Base-by-base conservation (phyloP, 2,888 invertebrate species). In the Eugnorisma glareosa region DNA sequence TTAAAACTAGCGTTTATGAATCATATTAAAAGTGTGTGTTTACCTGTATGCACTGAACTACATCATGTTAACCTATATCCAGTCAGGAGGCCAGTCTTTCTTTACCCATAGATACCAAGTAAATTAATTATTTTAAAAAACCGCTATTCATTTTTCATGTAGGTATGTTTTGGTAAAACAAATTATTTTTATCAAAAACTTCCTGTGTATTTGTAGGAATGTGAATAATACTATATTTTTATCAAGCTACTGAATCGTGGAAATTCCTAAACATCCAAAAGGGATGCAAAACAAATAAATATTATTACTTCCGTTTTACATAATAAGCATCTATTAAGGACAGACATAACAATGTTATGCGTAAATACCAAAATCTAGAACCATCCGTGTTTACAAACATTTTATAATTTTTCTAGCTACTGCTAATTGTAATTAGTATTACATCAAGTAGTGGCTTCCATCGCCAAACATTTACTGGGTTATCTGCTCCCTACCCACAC, bases 401-500 rank as follows among this genome's bases (percentile, higher is more conserved):
- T 43, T 82, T 67, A 77, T 59, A 1, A 51, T 70, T 70, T 40
- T 61, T 45, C 68, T 59, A 77, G 61, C 57, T 31, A 70, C 73
- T 70, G 37, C 18, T 82, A 63, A 78, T 78, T 82, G 78, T 82
- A 67, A 72, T 80, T 71, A 68, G 76, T 45, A 67, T 83, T 75
- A 67, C 57, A 79, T 79, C 40, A 79, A 79, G 54, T 70, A 79
- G 54, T 48, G 28, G 35, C 71, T 74, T 72, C 64, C 24, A 79
- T 48, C 70, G 79, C 57, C 75, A 70, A 45, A 67, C 67, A 68
- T 80, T 73, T 76, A 80, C 64, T 82, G 57, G 59, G 79, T 85
- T 85, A 84, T 84, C 85, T 85, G 31, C 40, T 77, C 70, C 61
- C 79, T 59, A 45, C 77, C 84, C 86, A 86, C 84, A 84, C 73